Evolutionary conservation across 2,113 vertebrate species (phyloP).

Genomic region (Spilogale gracilis): DNA sequence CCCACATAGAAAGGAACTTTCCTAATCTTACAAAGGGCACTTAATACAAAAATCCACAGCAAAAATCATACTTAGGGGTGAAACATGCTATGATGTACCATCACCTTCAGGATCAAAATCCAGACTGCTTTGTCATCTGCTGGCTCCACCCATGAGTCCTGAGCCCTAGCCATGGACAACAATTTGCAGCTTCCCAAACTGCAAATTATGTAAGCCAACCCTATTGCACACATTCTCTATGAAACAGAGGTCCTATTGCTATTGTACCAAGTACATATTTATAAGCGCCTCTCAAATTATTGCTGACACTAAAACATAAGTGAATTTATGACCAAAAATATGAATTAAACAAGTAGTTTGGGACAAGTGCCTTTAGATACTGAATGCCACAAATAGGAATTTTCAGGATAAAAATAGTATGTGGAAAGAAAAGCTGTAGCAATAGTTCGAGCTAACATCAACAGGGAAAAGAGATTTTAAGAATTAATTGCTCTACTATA

Average conservation of each 20-base stretch:
- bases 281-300: neutral
- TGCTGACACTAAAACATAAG: neutral
- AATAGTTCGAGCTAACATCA: constrained; percentile 34
- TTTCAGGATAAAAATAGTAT: constrained; percentile 30
- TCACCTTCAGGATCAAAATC: neutral
- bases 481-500: constrained; percentile 29
- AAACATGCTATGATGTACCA: neutral
- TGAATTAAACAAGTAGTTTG: neutral
- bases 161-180: neutral
- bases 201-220: neutral
- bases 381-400: neutral
- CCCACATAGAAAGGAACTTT: neutral
- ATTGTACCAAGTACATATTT: fast-evolving
- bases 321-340: constrained; percentile 42
- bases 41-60: neutral
- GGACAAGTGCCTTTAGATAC: neutral
- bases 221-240: neutral
- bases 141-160: neutral
- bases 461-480: neutral
- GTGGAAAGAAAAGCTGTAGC: neutral
- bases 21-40: neutral
- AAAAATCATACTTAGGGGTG: neutral
- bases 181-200: neutral
- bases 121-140: neutral
- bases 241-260: neutral